A percentile compares a stretch with the other conserved stretches of the same genome.
Conservation (phyloP, 1,140 invertebrate species). For the Spodoptera litura region DNA sequence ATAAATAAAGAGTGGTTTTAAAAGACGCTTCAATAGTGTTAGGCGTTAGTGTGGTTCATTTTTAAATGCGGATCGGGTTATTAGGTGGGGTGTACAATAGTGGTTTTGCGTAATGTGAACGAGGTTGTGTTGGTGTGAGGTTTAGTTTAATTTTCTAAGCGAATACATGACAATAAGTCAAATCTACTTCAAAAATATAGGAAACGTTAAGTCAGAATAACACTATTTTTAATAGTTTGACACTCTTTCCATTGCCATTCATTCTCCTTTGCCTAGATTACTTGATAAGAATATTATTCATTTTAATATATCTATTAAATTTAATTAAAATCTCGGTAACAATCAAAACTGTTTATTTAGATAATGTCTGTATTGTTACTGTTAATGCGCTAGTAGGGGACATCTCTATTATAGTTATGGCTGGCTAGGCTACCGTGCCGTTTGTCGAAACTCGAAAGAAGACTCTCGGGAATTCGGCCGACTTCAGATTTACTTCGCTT, state of each 20-base stretch:
- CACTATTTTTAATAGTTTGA: not conserved
- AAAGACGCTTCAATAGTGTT: conserved; percentile 3
- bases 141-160: no score
- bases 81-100: no score
- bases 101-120: no score
- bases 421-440: conserved; percentile 39
- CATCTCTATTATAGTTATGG: conserved; percentile 24
- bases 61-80: no score
- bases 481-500: conserved; percentile 67
- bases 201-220: no score
- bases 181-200: no score
- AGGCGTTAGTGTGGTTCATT: not conserved
- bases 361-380: conserved; percentile 38
- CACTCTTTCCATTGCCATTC: no score
- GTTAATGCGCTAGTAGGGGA: conserved; percentile 40
- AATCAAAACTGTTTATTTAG: not conserved
- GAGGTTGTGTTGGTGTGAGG: no score
- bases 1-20: conserved; percentile 32
- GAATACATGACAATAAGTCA: no score
- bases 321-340: not conserved
- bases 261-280: no score
- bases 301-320: no score
- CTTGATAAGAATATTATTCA: not conserved
- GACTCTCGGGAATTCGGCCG: conserved; percentile 65
- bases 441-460: conserved; percentile 53